phyloP scores from a whole-genome alignment of 2,113 vertebrate species.

The Heteronetta atricapilla region DNA sequence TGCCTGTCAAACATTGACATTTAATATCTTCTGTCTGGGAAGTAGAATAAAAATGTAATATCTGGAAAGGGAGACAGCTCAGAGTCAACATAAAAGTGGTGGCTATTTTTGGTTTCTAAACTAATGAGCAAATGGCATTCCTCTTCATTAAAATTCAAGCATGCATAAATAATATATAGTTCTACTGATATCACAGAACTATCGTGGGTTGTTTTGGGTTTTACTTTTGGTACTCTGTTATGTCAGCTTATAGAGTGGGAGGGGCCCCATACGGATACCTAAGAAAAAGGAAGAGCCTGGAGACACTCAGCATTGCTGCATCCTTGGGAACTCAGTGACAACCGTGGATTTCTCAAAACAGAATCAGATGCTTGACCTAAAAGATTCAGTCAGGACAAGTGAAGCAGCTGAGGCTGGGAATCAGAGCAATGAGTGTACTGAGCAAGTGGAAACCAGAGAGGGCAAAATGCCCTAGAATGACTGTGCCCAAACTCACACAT shows the following conservation, averaged over 20 bases:
- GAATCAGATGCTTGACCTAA: background rate
- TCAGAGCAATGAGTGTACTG: background rate
- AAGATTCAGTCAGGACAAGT: background rate
- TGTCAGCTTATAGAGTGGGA: background rate
- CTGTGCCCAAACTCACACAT: background rate
- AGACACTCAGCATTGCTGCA: background rate
- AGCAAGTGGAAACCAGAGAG: background rate
- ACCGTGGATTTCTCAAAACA: background rate
- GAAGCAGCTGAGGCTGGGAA: background rate
- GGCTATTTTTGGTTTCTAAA: slow-evolving; percentile 13
- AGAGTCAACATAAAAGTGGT: background rate
- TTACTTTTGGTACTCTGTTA: background rate
- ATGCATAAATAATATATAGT: slow-evolving; percentile 41
- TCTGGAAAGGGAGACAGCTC: slow-evolving; percentile 21
- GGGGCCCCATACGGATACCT: background rate
- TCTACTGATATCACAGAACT: background rate
- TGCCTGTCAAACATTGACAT: slow-evolving; percentile 35
- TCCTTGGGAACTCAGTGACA: accelerated
- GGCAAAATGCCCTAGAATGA: background rate
- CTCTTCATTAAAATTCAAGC: slow-evolving; percentile 44
- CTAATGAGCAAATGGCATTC: slow-evolving; percentile 21
- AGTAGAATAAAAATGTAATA: slow-evolving; percentile 4
- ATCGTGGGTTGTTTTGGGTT: background rate
- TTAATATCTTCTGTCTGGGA: slow-evolving; percentile 18
- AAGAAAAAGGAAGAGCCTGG: background rate